Evolutionary conservation across 2,888 invertebrate genomes (phyloP), one percentile per base, ranked within the genome.

Genomic region (Mactromeris polynyma): DNA sequence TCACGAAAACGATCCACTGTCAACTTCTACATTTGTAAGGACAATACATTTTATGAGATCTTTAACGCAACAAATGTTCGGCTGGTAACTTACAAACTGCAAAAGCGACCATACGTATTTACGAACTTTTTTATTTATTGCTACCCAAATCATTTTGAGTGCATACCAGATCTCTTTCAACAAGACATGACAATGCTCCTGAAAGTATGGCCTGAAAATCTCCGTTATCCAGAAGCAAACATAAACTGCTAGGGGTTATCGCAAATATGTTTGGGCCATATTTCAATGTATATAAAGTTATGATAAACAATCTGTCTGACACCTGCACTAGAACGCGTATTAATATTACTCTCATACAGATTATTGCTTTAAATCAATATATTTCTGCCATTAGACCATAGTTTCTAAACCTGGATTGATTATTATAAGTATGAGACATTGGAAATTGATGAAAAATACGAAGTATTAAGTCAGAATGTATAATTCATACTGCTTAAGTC

Each of bases 151-250:
- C 3, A 26, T 2, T 64, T 26, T 64, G 26, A 64, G 58, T 26
- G 26, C 26, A 26, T n/a, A 26, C n/a, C 26, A 26, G 58, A 64
- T n/a, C 7, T n/a, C 9, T 64, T 64, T 64, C 58, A 64, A 64
- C 6, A 26, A 64, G 58, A 64, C 58, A n/a, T n/a, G 26, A 26
- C 11, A 26, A 14, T 11, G 19, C 73, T 33, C 0, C 73, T 73
- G 31, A 36, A 73, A 36, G 14, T 73, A 36, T 0, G 0, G 17
- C 4, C 17, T 33, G 1, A 33, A 73, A 73, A 36, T 73, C 73
- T 73, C 19, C 19, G 19, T 73, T 73, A 73, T 73, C 73, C 73
- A 36, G 73, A 73, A 73, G 36, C 36, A 73, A 73, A 73, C 36
- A 73, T 19, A 73, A 14, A 73, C 73, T 2, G 11, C 58, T 0